These are phyloP conservation scores for Hydropotes inermis DNA, from an alignment of 2,113 vertebrate species.

Conservation along the genomic window DNA sequence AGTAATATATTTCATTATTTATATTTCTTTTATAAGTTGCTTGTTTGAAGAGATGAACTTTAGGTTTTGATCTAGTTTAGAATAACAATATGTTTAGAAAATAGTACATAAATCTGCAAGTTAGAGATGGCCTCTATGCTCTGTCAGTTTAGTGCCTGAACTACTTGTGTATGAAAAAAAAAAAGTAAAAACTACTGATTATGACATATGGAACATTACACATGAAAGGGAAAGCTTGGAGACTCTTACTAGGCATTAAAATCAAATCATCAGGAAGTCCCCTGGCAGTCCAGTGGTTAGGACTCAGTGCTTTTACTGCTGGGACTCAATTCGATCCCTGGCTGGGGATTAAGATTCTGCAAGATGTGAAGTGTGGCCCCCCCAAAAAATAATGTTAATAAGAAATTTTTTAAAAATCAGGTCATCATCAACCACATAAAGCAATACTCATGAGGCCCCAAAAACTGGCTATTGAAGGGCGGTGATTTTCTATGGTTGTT, in stretches of 20 bases:
- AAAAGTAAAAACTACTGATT: background rate
- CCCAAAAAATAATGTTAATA: background rate
- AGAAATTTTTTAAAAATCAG: background rate
- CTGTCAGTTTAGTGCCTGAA: background rate
- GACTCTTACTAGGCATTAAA: background rate
- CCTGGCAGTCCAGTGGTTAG: background rate
- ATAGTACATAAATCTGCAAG: background rate
- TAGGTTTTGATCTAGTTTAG: background rate
- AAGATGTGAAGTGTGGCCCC: background rate
- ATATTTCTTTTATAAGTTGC: background rate
- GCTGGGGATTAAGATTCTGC: background rate
- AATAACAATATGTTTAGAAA: background rate
- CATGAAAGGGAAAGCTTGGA: background rate
- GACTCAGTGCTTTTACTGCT: background rate
- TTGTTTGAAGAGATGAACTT: background rate
- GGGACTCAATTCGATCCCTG: accelerated
- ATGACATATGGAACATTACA: background rate
- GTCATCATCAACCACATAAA: background rate
- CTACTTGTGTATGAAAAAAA: background rate
- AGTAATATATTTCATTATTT: background rate
- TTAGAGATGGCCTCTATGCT: background rate
- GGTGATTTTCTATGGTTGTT: background rate
- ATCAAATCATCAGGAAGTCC: background rate
- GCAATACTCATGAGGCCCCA: background rate
- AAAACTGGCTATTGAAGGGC: background rate